Conservation (phyloP, 2,113 vertebrate genomes). For the Alexandromys fortis region DNA sequence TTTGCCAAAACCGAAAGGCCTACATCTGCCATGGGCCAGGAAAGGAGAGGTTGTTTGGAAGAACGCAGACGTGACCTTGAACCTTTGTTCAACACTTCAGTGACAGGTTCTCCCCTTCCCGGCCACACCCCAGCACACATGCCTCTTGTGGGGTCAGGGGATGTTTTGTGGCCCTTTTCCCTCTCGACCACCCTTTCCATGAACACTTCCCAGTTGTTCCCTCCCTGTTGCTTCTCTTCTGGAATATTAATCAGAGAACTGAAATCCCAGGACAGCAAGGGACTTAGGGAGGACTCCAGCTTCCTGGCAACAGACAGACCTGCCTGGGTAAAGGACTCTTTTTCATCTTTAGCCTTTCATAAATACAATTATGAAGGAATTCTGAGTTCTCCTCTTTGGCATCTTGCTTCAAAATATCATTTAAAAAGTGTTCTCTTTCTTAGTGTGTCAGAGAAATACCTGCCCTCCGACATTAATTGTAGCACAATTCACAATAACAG, state of each 20-base stretch:
- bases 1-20: slow-evolving; percentile 75
- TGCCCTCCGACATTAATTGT: not conserved
- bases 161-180: slow-evolving; percentile 51
- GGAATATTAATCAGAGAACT: slow-evolving; percentile 68
- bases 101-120: slow-evolving; percentile 67
- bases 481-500: not conserved
- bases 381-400: not conserved
- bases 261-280: slow-evolving; percentile 21
- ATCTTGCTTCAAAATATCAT: slow-evolving; percentile 22
- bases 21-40: slow-evolving; percentile 61
- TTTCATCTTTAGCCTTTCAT: not conserved
- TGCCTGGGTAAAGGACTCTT: not conserved
- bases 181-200: slow-evolving; percentile 30
- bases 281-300: not conserved
- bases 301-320: not conserved
- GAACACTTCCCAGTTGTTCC: slow-evolving; percentile 8
- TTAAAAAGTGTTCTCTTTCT: not conserved
- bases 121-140: slow-evolving; percentile 56
- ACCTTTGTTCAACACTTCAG: slow-evolving; percentile 65
- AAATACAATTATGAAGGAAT: not conserved
- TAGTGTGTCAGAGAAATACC: not conserved
- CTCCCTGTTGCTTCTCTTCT: slow-evolving; percentile 34
- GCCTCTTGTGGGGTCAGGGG: slow-evolving; percentile 54
- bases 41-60: slow-evolving; percentile 72
- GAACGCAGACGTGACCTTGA: slow-evolving; percentile 72